Percentiles rank a stretch among this genome's conserved stretches.
Conservation (phyloP, 2,888 invertebrate species). For the Bombyx huttoni region DNA sequence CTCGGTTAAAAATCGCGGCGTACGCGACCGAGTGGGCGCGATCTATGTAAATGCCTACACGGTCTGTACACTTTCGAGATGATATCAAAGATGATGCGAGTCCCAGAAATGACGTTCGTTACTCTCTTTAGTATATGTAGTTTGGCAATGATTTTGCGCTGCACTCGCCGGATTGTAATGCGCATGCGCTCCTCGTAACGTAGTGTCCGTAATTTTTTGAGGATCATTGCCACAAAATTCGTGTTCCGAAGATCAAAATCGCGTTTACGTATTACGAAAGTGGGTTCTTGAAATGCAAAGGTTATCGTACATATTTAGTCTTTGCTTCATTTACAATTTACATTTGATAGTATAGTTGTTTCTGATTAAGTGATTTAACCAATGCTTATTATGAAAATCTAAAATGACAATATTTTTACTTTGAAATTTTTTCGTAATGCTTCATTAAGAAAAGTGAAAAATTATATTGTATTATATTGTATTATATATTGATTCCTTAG, state of each 20-base stretch:
- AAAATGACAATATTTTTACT: too few species aligned
- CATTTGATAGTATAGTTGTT: too few species aligned
- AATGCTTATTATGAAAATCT: too few species aligned
- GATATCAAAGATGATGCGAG: constrained; percentile 39
- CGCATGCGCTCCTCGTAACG: background rate
- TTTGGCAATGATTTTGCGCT: constrained; percentile 20
- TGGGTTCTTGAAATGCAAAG: background rate
- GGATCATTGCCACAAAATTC: background rate
- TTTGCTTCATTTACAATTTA: too few species aligned
- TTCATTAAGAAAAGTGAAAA: too few species aligned
- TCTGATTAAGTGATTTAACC: too few species aligned
- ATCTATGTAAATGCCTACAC: constrained; percentile 64
- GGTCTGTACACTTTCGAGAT: constrained; percentile 56
- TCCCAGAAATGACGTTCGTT: constrained; percentile 32
- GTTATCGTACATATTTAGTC: too few species aligned
- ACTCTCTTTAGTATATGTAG: constrained; percentile 14
- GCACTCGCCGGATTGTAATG: constrained; percentile 4
- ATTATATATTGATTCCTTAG: too few species aligned
- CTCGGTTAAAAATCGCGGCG: constrained; percentile 44
- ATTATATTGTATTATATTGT: too few species aligned
- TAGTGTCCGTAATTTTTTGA: background rate
- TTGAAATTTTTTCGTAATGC: too few species aligned
- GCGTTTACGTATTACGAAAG: constrained; percentile 4
- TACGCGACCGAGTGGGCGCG: constrained; percentile 47
- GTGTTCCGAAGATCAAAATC: background rate